phyloP scores from a whole-genome alignment of 2,888 invertebrate genomes.

The Nymphalis urticae region DNA sequence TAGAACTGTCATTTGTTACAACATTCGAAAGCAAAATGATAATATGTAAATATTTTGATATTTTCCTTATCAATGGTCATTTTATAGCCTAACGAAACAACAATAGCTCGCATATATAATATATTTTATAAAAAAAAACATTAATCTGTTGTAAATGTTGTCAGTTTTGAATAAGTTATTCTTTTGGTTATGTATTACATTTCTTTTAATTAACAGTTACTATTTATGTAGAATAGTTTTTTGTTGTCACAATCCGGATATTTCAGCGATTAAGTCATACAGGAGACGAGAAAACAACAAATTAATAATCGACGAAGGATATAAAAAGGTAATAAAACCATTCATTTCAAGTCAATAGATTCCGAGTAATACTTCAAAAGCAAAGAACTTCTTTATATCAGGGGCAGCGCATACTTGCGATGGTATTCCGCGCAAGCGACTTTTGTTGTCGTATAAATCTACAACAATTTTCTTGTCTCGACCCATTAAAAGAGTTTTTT shows the following conservation, averaged over 20 bases:
- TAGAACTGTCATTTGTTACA: no score
- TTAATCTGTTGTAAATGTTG: no score
- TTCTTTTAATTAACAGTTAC: no score
- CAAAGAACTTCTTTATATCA: background rate
- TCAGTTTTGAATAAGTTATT: no score
- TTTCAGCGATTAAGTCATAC: background rate
- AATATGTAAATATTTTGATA: no score
- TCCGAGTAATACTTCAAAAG: slow-evolving; percentile 1
- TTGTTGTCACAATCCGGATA: background rate
- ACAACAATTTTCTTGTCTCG: slow-evolving; percentile 19
- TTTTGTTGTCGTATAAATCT: slow-evolving; percentile 2
- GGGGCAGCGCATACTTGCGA: background rate
- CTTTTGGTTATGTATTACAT: no score
- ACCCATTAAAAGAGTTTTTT: slow-evolving; percentile 2
- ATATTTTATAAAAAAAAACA: background rate
- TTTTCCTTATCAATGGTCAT: no score
- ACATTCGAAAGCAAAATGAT: no score
- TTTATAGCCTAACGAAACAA: background rate
- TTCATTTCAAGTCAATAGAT: background rate
- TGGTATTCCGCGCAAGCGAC: background rate
- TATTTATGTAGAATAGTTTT: no score
- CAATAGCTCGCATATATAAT: background rate
- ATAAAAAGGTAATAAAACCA: slow-evolving; percentile 7
- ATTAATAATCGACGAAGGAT: background rate
- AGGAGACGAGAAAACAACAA: background rate